A percentile compares a stretch with the other conserved stretches of the same genome.
phyloP scores from a whole-genome alignment of 2,113 vertebrate species.

The Brachyhypopomus gauderio region DNA sequence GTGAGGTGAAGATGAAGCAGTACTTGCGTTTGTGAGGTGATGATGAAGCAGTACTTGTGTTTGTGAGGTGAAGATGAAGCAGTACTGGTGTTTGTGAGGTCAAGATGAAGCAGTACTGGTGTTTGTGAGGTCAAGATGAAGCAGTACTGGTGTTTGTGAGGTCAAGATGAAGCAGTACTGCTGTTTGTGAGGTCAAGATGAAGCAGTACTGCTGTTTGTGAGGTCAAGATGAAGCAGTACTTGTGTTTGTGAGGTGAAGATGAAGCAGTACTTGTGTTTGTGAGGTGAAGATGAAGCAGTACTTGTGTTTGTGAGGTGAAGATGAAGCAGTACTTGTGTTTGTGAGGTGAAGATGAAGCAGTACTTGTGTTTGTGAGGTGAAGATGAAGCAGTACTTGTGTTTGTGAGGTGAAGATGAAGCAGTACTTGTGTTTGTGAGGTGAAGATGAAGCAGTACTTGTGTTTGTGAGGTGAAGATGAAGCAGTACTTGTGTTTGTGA shows the following conservation, averaged over 20 bases:
- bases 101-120: background rate
- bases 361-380: conserved; percentile 5
- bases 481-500: conserved; percentile 8
- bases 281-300: no score
- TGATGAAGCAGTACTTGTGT: conserved; percentile 8
- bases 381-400: no score
- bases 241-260: conserved; percentile 23
- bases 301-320: conserved; percentile 11
- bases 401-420: no score
- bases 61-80: conserved; percentile 22
- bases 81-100: no score
- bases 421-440: conserved; percentile 7
- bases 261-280: no score
- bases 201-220: conserved; percentile 10
- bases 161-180: background rate
- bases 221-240: background rate
- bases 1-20: conserved; percentile 25
- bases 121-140: conserved; percentile 28
- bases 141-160: no score
- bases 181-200: conserved; percentile 32
- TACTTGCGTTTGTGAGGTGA: no score
- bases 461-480: no score
- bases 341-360: no score
- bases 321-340: no score
- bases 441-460: no score